Evolutionary conservation across 2,888 invertebrate species (phyloP).

Genomic region (Drosophila emarginata): DNA sequence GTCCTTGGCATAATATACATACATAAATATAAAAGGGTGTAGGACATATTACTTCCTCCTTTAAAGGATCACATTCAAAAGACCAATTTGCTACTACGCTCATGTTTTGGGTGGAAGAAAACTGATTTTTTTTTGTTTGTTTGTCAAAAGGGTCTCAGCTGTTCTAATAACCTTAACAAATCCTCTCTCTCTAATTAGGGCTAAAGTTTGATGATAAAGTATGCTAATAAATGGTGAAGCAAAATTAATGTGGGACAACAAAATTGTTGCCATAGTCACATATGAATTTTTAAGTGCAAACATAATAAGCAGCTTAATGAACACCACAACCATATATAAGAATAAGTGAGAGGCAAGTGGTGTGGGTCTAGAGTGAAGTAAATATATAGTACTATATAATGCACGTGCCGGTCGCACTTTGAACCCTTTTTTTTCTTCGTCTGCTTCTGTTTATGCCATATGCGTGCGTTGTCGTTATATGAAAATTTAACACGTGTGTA

Average conservation of each 20-base stretch:
- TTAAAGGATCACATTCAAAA: no score
- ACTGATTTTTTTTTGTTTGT: no score
- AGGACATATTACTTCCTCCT: not conserved
- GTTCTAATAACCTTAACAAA: constrained; percentile 1
- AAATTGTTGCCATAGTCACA: constrained; percentile 69
- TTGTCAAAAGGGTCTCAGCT: not conserved
- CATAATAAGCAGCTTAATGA: constrained; percentile 77
- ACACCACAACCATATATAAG: constrained; percentile 31
- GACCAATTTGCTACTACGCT: not conserved
- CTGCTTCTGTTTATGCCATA: constrained; percentile 22
- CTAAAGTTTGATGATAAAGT: constrained; percentile 41
- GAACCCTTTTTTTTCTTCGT: constrained; percentile 59
- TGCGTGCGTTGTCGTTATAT: constrained; percentile 50
- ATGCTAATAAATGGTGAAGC: constrained; percentile 62
- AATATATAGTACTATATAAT: not conserved
- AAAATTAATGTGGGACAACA: constrained; percentile 46
- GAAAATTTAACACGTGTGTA: constrained; percentile 61
- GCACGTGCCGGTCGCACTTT: constrained; percentile 58
- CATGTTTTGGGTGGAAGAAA: not conserved
- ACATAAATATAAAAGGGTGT: not conserved
- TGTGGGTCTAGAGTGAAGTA: no score
- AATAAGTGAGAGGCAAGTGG: not conserved
- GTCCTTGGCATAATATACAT: not conserved
- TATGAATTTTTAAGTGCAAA: constrained; percentile 77
- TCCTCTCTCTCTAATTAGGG: not conserved